Conservation (phyloP, 2,113 vertebrate genomes). For the Myocastor coypus region DNA sequence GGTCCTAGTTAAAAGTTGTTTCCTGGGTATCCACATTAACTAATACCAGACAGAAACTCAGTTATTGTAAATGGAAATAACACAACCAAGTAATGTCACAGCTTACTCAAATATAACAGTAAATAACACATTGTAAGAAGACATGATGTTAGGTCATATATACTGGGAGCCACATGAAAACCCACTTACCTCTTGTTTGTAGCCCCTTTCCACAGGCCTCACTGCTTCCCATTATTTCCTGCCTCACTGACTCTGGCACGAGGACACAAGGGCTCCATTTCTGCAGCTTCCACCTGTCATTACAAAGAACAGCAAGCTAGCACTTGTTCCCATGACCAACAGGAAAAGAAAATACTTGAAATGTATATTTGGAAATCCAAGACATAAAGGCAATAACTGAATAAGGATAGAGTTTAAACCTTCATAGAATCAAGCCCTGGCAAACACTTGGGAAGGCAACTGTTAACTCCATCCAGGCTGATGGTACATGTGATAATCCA, state of each 20-base stretch:
- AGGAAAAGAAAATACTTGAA: not conserved
- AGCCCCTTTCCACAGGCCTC: slow-evolving; percentile 94
- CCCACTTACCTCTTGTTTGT: slow-evolving; percentile 93
- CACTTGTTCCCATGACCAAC: not conserved
- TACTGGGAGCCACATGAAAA: not conserved
- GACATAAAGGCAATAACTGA: not conserved
- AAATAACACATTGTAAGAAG: not conserved
- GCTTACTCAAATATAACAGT: slow-evolving; percentile 24
- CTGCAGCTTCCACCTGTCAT: slow-evolving; percentile 92
- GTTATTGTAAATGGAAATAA: not conserved
- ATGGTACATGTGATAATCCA: not conserved
- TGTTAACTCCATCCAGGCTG: not conserved
- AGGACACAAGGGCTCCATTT: slow-evolving; percentile 93
- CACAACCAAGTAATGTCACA: not conserved
- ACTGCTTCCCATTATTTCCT: slow-evolving; percentile 83
- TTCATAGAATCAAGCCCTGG: not conserved
- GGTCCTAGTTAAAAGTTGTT: not conserved
- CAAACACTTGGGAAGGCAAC: not conserved
- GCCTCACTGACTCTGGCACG: slow-evolving; percentile 91
- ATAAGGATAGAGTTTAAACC: not conserved
- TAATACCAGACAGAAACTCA: slow-evolving; percentile 2
- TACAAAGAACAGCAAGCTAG: slow-evolving; percentile 26
- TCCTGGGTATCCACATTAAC: not conserved
- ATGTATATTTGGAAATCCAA: not conserved
- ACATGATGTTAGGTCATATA: not conserved